These are phyloP conservation scores for Euschistus heros DNA, from an alignment of 1,140 invertebrate genomes.

Conservation along the genomic window DNA sequence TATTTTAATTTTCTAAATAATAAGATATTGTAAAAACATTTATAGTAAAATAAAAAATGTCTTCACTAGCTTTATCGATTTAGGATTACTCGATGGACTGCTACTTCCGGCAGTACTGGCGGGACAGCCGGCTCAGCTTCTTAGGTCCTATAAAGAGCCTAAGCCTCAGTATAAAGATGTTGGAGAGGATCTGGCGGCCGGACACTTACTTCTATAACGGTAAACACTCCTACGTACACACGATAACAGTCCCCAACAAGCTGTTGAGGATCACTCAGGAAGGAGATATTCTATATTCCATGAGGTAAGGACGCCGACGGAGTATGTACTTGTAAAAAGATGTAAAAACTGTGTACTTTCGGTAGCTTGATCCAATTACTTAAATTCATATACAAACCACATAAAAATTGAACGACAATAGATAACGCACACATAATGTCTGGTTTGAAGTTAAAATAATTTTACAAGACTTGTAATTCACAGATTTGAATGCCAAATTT, in stretches of 20 bases:
- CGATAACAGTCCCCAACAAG: conserved; percentile 91
- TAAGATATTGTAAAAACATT: conserved; percentile 21
- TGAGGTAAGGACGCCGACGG: conserved; percentile 54
- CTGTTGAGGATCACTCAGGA: conserved; percentile 77
- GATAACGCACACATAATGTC: no score
- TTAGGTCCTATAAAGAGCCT: conserved; percentile 67
- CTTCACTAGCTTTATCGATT: background rate
- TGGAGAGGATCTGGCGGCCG: conserved; percentile 88
- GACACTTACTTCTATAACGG: conserved; percentile 91
- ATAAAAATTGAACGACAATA: no score
- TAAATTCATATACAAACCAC: conserved; percentile 1
- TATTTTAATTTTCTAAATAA: no score
- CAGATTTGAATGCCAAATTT: no score
- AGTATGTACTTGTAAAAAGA: background rate
- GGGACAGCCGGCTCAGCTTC: conserved; percentile 71
- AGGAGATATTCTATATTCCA: conserved; percentile 87
- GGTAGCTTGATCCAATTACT: background rate
- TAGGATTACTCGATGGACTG: conserved; percentile 95
- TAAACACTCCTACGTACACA: conserved; percentile 88
- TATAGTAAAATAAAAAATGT: no score
- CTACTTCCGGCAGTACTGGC: conserved; percentile 87
- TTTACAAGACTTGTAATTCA: no score
- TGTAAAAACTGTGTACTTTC: background rate
- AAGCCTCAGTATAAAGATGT: conserved; percentile 79
- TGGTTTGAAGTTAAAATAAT: no score